A percentile compares a stretch with the other conserved stretches of the same genome.
These are phyloP conservation scores for Dicrostonyx torquatus DNA, from an alignment of 2,797 vertebrate species.

Conservation along the genomic window DNA sequence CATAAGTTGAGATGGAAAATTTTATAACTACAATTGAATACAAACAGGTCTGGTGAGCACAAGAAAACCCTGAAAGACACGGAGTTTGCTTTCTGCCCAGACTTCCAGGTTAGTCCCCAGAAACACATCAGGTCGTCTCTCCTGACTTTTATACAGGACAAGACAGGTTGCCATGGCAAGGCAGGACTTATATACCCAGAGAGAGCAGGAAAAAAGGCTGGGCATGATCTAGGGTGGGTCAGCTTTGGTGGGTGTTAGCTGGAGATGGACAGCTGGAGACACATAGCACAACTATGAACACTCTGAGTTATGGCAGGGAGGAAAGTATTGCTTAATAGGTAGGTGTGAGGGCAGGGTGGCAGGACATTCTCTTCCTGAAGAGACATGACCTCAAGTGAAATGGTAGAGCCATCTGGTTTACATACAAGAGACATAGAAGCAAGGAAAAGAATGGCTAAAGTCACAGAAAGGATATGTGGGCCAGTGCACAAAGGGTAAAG, in stretches of 20 bases:
- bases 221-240: background rate
- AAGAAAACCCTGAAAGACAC: background rate
- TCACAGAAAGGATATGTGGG: background rate
- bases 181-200: background rate
- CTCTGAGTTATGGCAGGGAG: background rate
- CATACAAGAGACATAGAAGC: background rate
- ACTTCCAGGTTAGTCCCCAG: background rate
- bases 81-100: no score
- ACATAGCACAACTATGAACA: background rate
- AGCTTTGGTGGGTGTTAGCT: background rate
- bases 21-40: background rate
- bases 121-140: background rate
- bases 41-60: background rate
- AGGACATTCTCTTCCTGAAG: background rate
- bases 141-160: background rate
- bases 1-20: background rate
- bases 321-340: background rate
- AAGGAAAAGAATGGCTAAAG: background rate
- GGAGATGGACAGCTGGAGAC: background rate
- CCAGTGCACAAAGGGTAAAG: background rate
- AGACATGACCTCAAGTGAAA: background rate
- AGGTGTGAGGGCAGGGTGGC: background rate
- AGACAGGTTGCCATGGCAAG: background rate
- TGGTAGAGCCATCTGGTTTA: background rate
- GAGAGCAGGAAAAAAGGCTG: background rate